Conservation (phyloP, 2,888 invertebrate species). For the Altica lythri region DNA sequence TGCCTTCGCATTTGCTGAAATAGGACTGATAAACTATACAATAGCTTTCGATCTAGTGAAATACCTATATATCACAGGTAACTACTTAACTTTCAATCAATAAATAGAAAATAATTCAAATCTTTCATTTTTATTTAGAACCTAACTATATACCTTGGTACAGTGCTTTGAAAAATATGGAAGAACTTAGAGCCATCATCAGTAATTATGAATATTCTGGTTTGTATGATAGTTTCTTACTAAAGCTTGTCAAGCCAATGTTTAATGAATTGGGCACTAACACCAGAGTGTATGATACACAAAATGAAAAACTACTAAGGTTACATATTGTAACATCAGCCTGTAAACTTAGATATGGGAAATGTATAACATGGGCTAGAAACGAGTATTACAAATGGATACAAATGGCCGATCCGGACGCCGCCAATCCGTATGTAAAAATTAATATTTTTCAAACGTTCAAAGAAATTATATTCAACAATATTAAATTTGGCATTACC, state of each 20-base stretch:
- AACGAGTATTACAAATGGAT: slow-evolving; percentile 56
- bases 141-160: slow-evolving; percentile 72
- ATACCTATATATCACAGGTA: slow-evolving; percentile 66
- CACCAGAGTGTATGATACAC: slow-evolving; percentile 58
- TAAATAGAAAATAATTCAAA: too few species aligned
- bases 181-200: slow-evolving; percentile 59
- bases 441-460: too few species aligned
- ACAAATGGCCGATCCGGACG: slow-evolving; percentile 48
- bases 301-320: slow-evolving; percentile 64
- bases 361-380: slow-evolving; percentile 63
- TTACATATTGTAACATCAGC: slow-evolving; percentile 64
- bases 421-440: slow-evolving; percentile 52
- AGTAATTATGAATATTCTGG: slow-evolving; percentile 60
- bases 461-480: too few species aligned
- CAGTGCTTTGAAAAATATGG: slow-evolving; percentile 62
- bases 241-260: slow-evolving; percentile 47
- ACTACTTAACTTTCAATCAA: too few species aligned
- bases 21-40: slow-evolving; percentile 63
- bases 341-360: slow-evolving; percentile 62
- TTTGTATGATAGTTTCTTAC: slow-evolving; percentile 53
- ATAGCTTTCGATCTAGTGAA: slow-evolving; percentile 67
- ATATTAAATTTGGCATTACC: too few species aligned
- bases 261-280: slow-evolving; percentile 62
- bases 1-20: slow-evolving; percentile 68
- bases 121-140: too few species aligned